Evolutionary conservation across 2,113 vertebrate genomes (phyloP).

Genomic region (Reinhardtius hippoglossoides): DNA sequence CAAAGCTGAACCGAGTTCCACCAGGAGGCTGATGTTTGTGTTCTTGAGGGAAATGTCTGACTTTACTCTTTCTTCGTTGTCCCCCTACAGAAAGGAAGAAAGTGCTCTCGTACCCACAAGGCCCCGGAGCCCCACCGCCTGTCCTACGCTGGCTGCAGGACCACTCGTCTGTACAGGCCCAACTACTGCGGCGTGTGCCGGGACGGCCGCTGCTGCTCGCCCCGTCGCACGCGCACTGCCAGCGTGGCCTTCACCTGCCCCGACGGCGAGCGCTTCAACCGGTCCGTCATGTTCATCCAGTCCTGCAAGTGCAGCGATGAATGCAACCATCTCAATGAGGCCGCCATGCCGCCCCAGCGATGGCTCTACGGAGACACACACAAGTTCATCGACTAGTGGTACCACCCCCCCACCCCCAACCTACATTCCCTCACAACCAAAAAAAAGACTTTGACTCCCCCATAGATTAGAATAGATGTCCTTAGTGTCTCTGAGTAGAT

Average conservation of each 20-base stretch:
- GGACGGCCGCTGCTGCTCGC: constrained; percentile 87
- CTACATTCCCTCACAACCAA: constrained; percentile 55
- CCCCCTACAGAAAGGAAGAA: constrained; percentile 83
- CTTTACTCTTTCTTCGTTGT: background rate
- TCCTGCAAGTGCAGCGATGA: constrained; percentile 86
- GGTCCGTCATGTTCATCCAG: constrained; percentile 86
- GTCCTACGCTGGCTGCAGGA: constrained; percentile 84
- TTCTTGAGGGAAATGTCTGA: background rate
- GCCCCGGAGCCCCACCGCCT: constrained; percentile 83
- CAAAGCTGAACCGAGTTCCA: too few relatives aligned
- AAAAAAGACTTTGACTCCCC: constrained; percentile 39
- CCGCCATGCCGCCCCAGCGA: constrained; percentile 78
- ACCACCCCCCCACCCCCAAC: background rate
- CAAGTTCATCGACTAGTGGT: constrained; percentile 84
- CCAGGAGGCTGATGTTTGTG: background rate
- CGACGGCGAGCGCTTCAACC: constrained; percentile 79
- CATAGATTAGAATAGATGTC: constrained; percentile 74
- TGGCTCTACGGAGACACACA: constrained; percentile 85
- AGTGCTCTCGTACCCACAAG: constrained; percentile 85
- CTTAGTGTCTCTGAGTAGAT: constrained; percentile 69
- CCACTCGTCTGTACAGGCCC: constrained; percentile 82
- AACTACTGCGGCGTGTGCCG: constrained; percentile 85
- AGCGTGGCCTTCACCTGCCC: constrained; percentile 82
- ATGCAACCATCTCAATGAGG: constrained; percentile 83
- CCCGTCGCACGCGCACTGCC: constrained; percentile 82